Evolutionary conservation across 2,797 vertebrate species (phyloP), one percentile per base, ranked within the genome.

Genomic region (Coranthus polyacanthus): DNA sequence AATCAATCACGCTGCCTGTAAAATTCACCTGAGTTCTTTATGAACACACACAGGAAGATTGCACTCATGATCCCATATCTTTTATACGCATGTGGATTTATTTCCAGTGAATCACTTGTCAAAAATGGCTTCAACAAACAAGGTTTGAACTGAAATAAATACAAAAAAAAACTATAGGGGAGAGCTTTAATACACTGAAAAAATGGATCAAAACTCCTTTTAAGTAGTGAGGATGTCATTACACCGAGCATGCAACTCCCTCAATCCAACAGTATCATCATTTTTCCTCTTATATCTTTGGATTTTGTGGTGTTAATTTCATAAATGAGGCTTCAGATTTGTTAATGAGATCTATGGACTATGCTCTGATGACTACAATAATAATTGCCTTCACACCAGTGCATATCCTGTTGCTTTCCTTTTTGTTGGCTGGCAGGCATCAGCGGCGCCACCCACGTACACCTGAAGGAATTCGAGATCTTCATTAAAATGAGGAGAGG

Each of bases 401-500:
- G 58, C 61, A 67, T 47, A 76, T 79, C 57, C 64, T 61, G 71
- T 74, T 79, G 70, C 75, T 66, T 79, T 73, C 41, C 74, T 39
- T 71, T 75, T 49, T 21, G 57, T 75, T 17, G 0, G 57, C 52
- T 65, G 52, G 66, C 82, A 79, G 78, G 53, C 81, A 67, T 62
- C 26, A n/a, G 46, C 0, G 6, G 44, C n/a, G 20, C 71, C 70
- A 54, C 82, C 70, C 64, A 82, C 52, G 13, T 42, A 17, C 74
- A 78, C 84, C 79, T 79, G 76, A 80, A 82, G 70, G 85, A 82
- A 73, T 84, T 84, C 16, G 75, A 90, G 81, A 84, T 88, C 86
- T 87, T 81, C 79, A 90, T 89, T 89, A 85, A 90, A 92, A 89
- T 87, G 75, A 87, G 78, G 67, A 78, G 66, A 70, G 34, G 72